Evolutionary conservation across 2,888 invertebrate species (phyloP).

Genomic region (Hypomecis atomaria): DNA sequence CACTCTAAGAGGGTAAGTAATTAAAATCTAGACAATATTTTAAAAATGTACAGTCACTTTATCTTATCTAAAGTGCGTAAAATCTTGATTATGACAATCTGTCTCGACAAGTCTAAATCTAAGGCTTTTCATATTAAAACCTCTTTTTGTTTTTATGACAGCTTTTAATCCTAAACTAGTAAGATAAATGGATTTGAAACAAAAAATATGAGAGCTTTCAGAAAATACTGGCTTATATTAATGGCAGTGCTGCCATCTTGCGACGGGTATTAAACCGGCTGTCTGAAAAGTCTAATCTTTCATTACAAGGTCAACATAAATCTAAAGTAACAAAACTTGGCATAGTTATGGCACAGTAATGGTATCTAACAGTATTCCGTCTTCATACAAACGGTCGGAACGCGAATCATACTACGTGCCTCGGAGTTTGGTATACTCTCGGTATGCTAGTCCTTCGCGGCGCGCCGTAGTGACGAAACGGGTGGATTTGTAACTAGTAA

Average conservation of each 20-base stretch:
- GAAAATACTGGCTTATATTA: constrained; percentile 8
- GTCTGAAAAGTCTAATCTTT: background rate
- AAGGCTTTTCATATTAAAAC: constrained; percentile 1
- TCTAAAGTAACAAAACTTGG: constrained; percentile 6
- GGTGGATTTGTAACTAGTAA: too few species aligned
- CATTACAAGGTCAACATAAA: background rate
- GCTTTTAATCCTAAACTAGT: constrained; percentile 7
- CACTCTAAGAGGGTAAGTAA: too few species aligned
- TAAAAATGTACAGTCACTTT: too few species aligned
- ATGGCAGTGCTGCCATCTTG: background rate
- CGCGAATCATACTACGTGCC: too few species aligned
- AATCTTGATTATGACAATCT: background rate
- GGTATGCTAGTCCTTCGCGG: too few species aligned
- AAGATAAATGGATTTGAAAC: constrained; percentile 3
- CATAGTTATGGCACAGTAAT: background rate
- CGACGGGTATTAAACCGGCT: background rate
- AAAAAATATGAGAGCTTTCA: background rate
- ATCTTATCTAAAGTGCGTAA: too few species aligned
- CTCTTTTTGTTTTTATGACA: background rate
- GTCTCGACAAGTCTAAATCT: background rate
- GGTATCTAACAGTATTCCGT: too few species aligned
- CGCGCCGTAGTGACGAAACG: too few species aligned
- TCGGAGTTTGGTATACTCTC: too few species aligned
- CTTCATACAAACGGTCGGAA: too few species aligned
- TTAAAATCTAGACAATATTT: too few species aligned